Percentiles rank a stretch among this genome's conserved stretches.
Evolutionary conservation across 2,888 invertebrate species (phyloP).

Genomic region (Yponomeuta plumbellus): DNA sequence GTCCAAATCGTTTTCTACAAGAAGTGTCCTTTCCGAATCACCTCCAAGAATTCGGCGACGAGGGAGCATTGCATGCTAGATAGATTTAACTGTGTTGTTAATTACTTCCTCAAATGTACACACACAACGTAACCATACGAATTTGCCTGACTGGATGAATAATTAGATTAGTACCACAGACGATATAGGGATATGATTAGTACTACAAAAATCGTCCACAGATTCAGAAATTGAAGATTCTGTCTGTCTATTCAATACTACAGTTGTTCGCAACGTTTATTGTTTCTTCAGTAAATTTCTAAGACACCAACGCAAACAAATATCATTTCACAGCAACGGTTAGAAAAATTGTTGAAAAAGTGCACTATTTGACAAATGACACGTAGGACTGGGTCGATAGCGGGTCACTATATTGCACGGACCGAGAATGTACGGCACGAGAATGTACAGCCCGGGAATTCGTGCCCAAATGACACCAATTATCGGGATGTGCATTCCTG

Average conservation of each 20-base stretch:
- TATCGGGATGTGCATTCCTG: too few relatives aligned
- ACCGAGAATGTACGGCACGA: too few relatives aligned
- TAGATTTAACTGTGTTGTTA: background rate
- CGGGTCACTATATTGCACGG: background rate
- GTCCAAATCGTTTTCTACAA: slow-evolving; percentile 48
- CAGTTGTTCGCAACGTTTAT: background rate
- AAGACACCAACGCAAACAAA: background rate
- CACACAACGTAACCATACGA: background rate
- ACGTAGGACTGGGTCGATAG: background rate
- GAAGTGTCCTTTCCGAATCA: slow-evolving; percentile 55
- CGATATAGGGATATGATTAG: too few relatives aligned
- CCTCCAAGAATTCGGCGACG: slow-evolving; percentile 69
- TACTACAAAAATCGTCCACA: background rate
- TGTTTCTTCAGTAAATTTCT: background rate
- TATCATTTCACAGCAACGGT: background rate
- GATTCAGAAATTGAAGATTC: background rate
- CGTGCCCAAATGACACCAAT: too few relatives aligned
- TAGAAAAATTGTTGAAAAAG: background rate
- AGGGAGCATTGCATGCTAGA: slow-evolving; percentile 67
- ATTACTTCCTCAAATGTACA: background rate
- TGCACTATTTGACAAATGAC: background rate
- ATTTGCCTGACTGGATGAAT: background rate
- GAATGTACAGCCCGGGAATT: too few relatives aligned
- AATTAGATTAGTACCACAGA: too few relatives aligned
- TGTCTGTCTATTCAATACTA: background rate